Percentiles rank a stretch among this genome's conserved stretches.
Evolutionary conservation across 2,888 invertebrate genomes (phyloP).

Genomic region (Amphipyra berbera): DNA sequence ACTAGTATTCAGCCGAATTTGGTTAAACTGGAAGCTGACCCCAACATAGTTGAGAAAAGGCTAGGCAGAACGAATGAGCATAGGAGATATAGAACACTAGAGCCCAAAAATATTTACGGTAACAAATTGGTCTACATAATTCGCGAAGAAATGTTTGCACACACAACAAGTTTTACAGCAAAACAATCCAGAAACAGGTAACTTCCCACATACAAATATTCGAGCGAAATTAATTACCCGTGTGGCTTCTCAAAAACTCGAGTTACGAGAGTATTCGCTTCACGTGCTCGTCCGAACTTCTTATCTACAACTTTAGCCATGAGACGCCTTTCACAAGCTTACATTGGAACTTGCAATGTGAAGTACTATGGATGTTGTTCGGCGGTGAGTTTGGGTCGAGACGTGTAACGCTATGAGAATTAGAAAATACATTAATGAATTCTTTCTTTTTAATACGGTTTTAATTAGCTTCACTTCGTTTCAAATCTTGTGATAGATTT

Average conservation of each 20-base stretch:
- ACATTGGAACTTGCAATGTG: slow-evolving; percentile 48
- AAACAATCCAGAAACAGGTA: slow-evolving; percentile 19
- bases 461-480: no score
- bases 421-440: no score
- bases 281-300: slow-evolving; percentile 53
- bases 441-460: no score
- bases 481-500: no score
- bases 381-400: slow-evolving; percentile 10
- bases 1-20: no score
- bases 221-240: slow-evolving; percentile 46
- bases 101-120: no score
- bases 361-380: slow-evolving; percentile 16
- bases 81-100: no score
- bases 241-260: slow-evolving; percentile 39
- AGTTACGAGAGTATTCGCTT: slow-evolving; percentile 41
- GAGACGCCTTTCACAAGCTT: slow-evolving; percentile 46
- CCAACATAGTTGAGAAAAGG: no score
- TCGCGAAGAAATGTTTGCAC: no score
- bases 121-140: no score
- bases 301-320: slow-evolving; percentile 55
- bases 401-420: not conserved
- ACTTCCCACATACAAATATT: slow-evolving; percentile 30
- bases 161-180: not conserved
- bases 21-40: no score
- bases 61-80: no score